phyloP scores from a whole-genome alignment of 2,888 invertebrate species.

The Seira musarum region DNA sequence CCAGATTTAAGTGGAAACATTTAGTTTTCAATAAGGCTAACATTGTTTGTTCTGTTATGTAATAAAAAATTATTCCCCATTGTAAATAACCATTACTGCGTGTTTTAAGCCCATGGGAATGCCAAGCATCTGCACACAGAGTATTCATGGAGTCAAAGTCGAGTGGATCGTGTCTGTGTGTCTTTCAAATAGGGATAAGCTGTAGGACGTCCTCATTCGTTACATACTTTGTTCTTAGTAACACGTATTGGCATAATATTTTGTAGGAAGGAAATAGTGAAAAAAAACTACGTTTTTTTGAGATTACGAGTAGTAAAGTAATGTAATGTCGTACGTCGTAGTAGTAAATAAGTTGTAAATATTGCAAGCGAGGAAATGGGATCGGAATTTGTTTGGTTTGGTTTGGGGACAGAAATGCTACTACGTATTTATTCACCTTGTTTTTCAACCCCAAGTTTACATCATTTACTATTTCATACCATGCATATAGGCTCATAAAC shows the following conservation, averaged over 20 bases:
- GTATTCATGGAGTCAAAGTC: too few species aligned
- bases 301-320: too few species aligned
- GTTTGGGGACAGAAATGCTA: slow-evolving; percentile 48
- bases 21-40: too few species aligned
- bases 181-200: background rate
- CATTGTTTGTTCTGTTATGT: too few species aligned
- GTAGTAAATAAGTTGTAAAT: slow-evolving; percentile 59
- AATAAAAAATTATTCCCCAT: background rate
- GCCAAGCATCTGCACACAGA: background rate
- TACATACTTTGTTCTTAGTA: too few species aligned
- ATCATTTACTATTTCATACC: slow-evolving; percentile 10
- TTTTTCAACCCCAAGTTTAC: background rate
- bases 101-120: background rate
- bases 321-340: too few species aligned
- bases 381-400: slow-evolving; percentile 58
- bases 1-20: too few species aligned
- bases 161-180: too few species aligned
- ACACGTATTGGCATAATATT: too few species aligned
- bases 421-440: background rate
- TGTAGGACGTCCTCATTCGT: slow-evolving; percentile 14
- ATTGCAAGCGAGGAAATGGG: slow-evolving; percentile 42
- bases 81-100: background rate
- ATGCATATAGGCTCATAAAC: slow-evolving; percentile 9
- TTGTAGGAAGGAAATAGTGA: slow-evolving; percentile 28
- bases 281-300: too few species aligned